Base-by-base conservation (phyloP, 2,797 vertebrate species). In the Mionectes olivaceus region DNA sequence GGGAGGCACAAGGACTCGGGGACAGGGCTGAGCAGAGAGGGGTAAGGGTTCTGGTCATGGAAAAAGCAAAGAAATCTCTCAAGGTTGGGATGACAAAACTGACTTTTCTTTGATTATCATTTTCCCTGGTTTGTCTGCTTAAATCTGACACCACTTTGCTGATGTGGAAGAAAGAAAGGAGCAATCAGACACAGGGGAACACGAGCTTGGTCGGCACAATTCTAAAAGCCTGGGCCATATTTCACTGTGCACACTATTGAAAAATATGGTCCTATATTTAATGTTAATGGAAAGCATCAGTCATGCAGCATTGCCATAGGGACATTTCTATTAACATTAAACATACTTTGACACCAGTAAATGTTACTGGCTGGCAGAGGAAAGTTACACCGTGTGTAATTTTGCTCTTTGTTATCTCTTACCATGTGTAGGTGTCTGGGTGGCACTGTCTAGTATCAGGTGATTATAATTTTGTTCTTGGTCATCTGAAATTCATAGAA, bases 401-500 rank as follows among this genome's bases (percentile, higher is more conserved):
- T 97, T 96, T 89, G 68, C 95, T 95, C 93, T 93, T 91, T 41
- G 64, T 73, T 95, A 75, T 94, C 79, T 97, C 99, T 99, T 99
- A 99, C 99, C 99, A 98, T 98, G 99, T 97, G 99, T 99, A 98
- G 99, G 99, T 94, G 99, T 99, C 98, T 99, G 99, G 97, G 98
- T 98, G 83, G 99, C 98, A 98, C 99, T 99, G 98, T 98, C 98
- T 98, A 99, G 98, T 98, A 99, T 98, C 97, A 99, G 98, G 97
- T 99, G 99, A 97, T 99, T 99, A 98, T 99, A 99, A 98, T 98
- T 99, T 98, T 98, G 99, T 93, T 99, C 99, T 97, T 99, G 99
- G 97, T 98, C 98, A 98, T 99, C 99, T 99, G 98, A 98, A 99
- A 99, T 83, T 98, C 95, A 92, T 93, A 98, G 98, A 98, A 97